Evolutionary conservation across 2,888 invertebrate species (phyloP).

Genomic region (Campaea margaritaria): DNA sequence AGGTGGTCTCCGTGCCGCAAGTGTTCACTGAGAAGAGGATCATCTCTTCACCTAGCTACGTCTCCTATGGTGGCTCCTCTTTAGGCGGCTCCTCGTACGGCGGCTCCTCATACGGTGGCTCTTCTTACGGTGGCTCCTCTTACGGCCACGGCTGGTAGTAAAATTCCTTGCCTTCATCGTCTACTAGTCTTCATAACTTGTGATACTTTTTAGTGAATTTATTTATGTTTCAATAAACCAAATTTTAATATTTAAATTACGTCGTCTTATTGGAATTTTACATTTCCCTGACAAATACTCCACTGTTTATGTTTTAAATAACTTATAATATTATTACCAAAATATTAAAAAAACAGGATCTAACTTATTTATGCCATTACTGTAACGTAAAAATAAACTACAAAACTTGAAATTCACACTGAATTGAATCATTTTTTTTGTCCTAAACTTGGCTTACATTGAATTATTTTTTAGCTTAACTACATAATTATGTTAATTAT

Average conservation of each 20-base stretch:
- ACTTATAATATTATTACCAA: no score
- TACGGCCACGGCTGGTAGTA: conserved; percentile 41
- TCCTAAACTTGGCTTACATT: no score
- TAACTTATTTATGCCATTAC: no score
- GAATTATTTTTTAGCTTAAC: no score
- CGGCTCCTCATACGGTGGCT: conserved; percentile 33
- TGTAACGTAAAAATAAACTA: no score
- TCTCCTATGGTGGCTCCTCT: conserved; percentile 34
- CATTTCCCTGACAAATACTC: no score
- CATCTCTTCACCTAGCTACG: conserved; percentile 25
- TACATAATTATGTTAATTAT: no score
- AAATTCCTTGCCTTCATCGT: conserved; percentile 49
- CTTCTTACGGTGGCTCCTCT: conserved; percentile 18
- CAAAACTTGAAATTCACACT: no score
- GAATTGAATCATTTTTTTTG: no score
- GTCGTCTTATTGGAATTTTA: not conserved
- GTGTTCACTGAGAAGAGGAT: conserved; percentile 37
- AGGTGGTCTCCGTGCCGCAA: conserved; percentile 40
- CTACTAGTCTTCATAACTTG: not conserved
- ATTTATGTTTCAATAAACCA: conserved; percentile 9
- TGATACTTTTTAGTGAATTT: conserved; percentile 7
- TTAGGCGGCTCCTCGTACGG: conserved; percentile 23
- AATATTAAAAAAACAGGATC: no score
- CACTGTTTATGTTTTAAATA: no score
- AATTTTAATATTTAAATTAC: not conserved